A percentile compares a stretch with the other conserved stretches of the same genome.
These are phyloP conservation scores for Calyptomena viridis DNA, from an alignment of 2,113 vertebrate genomes.

Conservation along the genomic window DNA sequence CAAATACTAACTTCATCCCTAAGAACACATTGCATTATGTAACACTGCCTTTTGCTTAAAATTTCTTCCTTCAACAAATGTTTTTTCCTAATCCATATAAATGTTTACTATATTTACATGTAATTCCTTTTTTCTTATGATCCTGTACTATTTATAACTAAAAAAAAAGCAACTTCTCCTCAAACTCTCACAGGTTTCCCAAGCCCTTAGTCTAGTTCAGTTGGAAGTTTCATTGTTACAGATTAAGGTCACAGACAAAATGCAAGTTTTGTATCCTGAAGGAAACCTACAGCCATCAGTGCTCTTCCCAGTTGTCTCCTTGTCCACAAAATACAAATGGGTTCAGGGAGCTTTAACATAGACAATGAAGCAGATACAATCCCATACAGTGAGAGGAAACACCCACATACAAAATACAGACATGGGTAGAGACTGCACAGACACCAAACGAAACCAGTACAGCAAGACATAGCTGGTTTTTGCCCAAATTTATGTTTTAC, in stretches of 20 bases:
- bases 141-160: not conserved
- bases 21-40: not conserved
- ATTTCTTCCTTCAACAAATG: not conserved
- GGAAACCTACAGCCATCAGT: not conserved
- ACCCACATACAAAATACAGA: not conserved
- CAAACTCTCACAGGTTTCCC: not conserved
- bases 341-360: not conserved
- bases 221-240: not conserved
- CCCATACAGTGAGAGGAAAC: not conserved
- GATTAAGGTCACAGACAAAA: not conserved
- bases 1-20: not conserved
- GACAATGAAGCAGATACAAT: not conserved
- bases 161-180: fast-evolving
- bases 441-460: not conserved
- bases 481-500: not conserved
- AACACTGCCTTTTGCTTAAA: not conserved
- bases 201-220: not conserved
- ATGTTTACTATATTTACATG: not conserved
- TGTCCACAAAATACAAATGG: not conserved
- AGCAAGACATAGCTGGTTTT: not conserved
- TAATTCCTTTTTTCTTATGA: not conserved
- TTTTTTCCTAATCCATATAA: not conserved
- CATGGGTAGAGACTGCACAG: not conserved
- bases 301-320: not conserved
- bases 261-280: not conserved